phyloP scores from a whole-genome alignment of 2,888 invertebrate genomes.

The Drosophila austrosaltans region DNA sequence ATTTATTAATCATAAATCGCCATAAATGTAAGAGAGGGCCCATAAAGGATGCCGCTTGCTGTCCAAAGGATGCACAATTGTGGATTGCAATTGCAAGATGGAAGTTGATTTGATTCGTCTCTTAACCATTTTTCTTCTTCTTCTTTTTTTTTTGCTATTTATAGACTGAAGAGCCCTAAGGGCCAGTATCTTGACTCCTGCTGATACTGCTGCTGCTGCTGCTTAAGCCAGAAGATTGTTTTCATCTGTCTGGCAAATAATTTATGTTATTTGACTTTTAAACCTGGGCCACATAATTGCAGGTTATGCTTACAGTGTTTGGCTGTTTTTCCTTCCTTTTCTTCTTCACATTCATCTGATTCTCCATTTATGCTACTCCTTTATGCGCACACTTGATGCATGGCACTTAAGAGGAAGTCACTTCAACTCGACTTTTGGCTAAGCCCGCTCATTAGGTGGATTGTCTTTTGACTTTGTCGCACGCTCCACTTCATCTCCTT shows the following conservation, averaged over 20 bases:
- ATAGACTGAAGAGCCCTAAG: slow-evolving; percentile 37
- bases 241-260: slow-evolving; percentile 57
- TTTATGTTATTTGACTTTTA: slow-evolving; percentile 76
- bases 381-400: neutral
- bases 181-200: slow-evolving; percentile 38
- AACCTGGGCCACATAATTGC: slow-evolving; percentile 36
- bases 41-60: slow-evolving; percentile 51
- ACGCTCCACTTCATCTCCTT: slow-evolving; percentile 35
- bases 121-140: neutral
- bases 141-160: slow-evolving; percentile 25
- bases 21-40: slow-evolving; percentile 31
- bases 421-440: slow-evolving; percentile 29
- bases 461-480: slow-evolving; percentile 51
- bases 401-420: neutral
- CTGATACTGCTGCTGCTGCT: slow-evolving; percentile 35
- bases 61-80: slow-evolving; percentile 56
- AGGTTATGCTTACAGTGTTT: slow-evolving; percentile 59
- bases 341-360: slow-evolving; percentile 10
- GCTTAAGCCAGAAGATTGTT: slow-evolving; percentile 48
- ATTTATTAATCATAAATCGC: slow-evolving; percentile 75
- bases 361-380: slow-evolving; percentile 1
- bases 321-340: slow-evolving; percentile 20
- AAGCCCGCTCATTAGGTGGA: slow-evolving; percentile 45
- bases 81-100: slow-evolving; percentile 43
- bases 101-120: slow-evolving; percentile 21